Percentiles rank a stretch among this genome's conserved stretches.
These are phyloP conservation scores for Chymomyza fuscimana DNA, from an alignment of 2,888 invertebrate genomes.

Conservation along the genomic window DNA sequence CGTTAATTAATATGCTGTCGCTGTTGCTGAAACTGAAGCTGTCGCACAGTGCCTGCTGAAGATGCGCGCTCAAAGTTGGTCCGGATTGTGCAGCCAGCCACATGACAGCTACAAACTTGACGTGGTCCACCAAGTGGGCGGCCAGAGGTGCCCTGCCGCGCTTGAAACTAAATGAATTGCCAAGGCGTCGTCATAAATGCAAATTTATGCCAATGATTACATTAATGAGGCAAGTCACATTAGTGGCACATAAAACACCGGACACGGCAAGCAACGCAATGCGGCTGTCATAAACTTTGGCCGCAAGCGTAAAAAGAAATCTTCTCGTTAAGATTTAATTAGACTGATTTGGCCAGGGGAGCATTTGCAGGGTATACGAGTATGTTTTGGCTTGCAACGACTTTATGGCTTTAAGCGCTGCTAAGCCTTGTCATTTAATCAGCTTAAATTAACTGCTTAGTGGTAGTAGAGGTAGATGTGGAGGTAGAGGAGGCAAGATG, in stretches of 20 bases:
- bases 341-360: neutral
- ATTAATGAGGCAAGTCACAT: constrained; percentile 36
- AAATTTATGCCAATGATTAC: constrained; percentile 65
- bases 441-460: constrained; percentile 5
- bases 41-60: neutral
- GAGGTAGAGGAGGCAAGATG: neutral
- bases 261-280: neutral
- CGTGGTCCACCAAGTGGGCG: neutral
- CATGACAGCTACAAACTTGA: neutral
- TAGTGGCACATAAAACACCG: neutral
- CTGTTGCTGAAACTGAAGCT: neutral
- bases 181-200: constrained; percentile 55
- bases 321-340: constrained; percentile 2
- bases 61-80: neutral
- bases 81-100: neutral
- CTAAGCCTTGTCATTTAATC: neutral
- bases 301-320: neutral
- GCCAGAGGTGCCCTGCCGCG: neutral
- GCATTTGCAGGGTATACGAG: too few species aligned
- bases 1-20: constrained; percentile 61
- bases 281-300: constrained; percentile 8
- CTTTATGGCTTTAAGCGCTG: neutral
- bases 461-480: neutral
- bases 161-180: constrained; percentile 5
- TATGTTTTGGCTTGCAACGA: neutral